phyloP scores from a whole-genome alignment of 2,113 vertebrate species.

The Gambusia holbrooki region DNA sequence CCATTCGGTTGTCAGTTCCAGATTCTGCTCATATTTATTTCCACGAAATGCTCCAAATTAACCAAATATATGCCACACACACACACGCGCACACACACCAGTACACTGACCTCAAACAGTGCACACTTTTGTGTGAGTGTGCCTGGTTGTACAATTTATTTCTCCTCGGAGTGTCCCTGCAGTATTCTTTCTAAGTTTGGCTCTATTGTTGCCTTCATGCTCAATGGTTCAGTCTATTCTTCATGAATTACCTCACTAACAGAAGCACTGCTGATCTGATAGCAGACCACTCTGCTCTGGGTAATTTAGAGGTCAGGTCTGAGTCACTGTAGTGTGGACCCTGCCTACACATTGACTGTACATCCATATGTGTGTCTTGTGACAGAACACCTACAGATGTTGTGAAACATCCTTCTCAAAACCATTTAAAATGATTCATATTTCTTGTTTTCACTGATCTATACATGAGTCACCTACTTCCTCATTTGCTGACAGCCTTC shows the following conservation, averaged over 20 bases:
- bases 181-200: slow-evolving; percentile 16
- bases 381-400: slow-evolving; percentile 45
- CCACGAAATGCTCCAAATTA: slow-evolving; percentile 8
- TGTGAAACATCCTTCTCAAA: slow-evolving; percentile 39
- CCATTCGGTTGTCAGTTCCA: slow-evolving; percentile 14
- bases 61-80: background rate
- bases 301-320: slow-evolving; percentile 36
- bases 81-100: background rate
- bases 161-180: background rate
- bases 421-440: slow-evolving; percentile 36
- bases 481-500: slow-evolving; percentile 31
- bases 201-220: slow-evolving; percentile 60
- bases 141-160: background rate
- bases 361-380: slow-evolving; percentile 19
- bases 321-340: slow-evolving; percentile 52
- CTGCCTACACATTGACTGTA: slow-evolving; percentile 6
- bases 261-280: slow-evolving; percentile 46
- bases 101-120: background rate
- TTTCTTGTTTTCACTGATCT: slow-evolving; percentile 2
- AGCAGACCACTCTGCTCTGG: slow-evolving; percentile 30
- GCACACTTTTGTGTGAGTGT: slow-evolving; percentile 3
- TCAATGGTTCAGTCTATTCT: slow-evolving; percentile 59
- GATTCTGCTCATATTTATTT: slow-evolving; percentile 6
- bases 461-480: slow-evolving; percentile 47
- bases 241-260: slow-evolving; percentile 58